phyloP scores from a whole-genome alignment of 2,113 vertebrate genomes.

The Gorsachius goisagi region DNA sequence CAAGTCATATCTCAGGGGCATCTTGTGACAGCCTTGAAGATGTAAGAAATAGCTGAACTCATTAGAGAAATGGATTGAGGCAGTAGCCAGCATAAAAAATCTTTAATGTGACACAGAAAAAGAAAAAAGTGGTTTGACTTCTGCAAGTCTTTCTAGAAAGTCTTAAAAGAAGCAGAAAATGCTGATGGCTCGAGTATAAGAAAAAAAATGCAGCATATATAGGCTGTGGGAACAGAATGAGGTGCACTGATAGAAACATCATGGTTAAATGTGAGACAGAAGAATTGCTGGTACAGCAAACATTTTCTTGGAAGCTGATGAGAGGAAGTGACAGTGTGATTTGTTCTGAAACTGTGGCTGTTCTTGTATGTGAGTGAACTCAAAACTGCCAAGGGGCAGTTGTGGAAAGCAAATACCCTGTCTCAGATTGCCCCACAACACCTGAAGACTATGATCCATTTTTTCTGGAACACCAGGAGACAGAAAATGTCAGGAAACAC shows the following conservation, averaged over 20 bases:
- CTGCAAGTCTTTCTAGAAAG: not conserved
- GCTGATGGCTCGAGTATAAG: not conserved
- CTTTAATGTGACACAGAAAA: not conserved
- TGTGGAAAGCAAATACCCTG: not conserved
- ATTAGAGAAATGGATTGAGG: not conserved
- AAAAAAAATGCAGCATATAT: fast-evolving
- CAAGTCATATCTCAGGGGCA: not conserved
- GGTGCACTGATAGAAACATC: not conserved
- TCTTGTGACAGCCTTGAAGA: not conserved
- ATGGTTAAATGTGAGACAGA: not conserved
- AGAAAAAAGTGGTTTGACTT: not conserved
- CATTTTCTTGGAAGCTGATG: constrained; percentile 23
- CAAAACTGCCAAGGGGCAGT: not conserved
- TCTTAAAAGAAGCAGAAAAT: not conserved
- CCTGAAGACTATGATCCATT: not conserved
- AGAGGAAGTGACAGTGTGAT: constrained; percentile 8
- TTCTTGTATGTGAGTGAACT: not conserved
- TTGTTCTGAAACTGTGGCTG: constrained; percentile 5
- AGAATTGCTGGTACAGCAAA: constrained; percentile 1
- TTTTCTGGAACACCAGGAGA: not conserved
- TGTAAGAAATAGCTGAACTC: not conserved
- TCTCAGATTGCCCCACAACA: not conserved
- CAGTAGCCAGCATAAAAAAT: not conserved
- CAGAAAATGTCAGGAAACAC: not conserved
- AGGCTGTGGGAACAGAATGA: not conserved